phyloP scores from a whole-genome alignment of 2,797 vertebrate species.

The Dallia pectoralis region DNA sequence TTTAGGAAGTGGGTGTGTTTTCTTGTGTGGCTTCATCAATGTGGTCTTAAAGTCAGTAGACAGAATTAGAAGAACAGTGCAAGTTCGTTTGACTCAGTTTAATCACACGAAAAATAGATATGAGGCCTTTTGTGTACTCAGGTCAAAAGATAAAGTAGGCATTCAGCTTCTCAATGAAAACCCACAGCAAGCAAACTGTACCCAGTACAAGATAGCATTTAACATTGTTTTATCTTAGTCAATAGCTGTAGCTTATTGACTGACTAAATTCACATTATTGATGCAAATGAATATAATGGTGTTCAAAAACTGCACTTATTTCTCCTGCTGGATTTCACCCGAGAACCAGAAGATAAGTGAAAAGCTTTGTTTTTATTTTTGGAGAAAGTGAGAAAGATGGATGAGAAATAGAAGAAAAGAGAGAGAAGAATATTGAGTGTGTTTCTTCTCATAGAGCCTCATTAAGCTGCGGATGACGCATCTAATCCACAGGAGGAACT shows the following conservation, averaged over 20 bases:
- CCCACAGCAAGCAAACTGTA: neutral
- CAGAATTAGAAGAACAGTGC: neutral
- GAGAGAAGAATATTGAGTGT: neutral
- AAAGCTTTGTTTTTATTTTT: neutral
- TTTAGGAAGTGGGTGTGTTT: neutral
- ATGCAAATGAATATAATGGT: neutral
- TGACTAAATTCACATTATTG: neutral
- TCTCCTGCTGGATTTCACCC: neutral
- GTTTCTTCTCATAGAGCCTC: too few relatives aligned
- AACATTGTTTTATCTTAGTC: neutral
- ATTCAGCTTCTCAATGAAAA: neutral
- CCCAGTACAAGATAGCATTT: too few relatives aligned
- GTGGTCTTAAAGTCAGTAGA: neutral
- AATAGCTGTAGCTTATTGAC: neutral
- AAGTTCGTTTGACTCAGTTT: neutral
- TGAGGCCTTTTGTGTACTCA: neutral
- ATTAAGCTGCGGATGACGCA: too few relatives aligned
- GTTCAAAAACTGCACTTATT: neutral
- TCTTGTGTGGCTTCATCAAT: neutral
- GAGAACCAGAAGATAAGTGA: neutral
- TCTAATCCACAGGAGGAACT: too few relatives aligned
- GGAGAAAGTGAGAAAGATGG: neutral
- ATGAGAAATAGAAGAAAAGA: neutral
- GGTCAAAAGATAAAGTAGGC: neutral
- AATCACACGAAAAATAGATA: neutral